phyloP scores from a whole-genome alignment of 2,113 vertebrate genomes.

The Dasypus novemcinctus region DNA sequence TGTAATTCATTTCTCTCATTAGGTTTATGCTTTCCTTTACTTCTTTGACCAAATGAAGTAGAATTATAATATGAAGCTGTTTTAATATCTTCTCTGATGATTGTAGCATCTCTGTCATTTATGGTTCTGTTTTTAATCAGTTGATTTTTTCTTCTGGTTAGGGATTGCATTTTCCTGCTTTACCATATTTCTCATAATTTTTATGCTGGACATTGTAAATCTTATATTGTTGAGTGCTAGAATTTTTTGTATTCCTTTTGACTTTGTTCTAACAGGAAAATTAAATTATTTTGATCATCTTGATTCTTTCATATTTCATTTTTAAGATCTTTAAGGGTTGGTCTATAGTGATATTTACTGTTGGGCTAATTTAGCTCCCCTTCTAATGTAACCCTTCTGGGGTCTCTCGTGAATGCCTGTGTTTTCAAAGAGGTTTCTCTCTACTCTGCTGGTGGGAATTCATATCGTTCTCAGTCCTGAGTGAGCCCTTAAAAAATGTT shows the following conservation, averaged over 20 bases:
- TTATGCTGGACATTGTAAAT: neutral
- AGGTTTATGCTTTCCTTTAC: neutral
- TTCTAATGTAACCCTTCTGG: neutral
- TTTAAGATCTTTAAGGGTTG: neutral
- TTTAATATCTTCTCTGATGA: neutral
- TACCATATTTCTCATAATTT: neutral
- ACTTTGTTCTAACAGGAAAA: neutral
- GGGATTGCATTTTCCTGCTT: neutral
- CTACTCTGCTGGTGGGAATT: neutral
- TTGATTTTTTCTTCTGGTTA: neutral
- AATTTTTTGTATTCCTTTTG: neutral
- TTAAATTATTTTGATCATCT: neutral
- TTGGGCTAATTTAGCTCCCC: neutral
- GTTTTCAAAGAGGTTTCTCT: neutral
- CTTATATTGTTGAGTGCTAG: neutral
- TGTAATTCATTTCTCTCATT: neutral
- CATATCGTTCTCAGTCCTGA: neutral
- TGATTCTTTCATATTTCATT: neutral
- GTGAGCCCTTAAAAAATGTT: neutral
- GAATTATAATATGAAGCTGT: neutral
- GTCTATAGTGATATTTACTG: neutral
- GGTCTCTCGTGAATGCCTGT: neutral
- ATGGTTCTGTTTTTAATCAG: neutral
- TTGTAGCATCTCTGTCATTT: neutral
- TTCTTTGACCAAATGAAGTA: neutral